A percentile compares a stretch with the other conserved stretches of the same genome.
Conservation (phyloP, 2,113 vertebrate species). For the Pseudorectes ferrugineus region DNA sequence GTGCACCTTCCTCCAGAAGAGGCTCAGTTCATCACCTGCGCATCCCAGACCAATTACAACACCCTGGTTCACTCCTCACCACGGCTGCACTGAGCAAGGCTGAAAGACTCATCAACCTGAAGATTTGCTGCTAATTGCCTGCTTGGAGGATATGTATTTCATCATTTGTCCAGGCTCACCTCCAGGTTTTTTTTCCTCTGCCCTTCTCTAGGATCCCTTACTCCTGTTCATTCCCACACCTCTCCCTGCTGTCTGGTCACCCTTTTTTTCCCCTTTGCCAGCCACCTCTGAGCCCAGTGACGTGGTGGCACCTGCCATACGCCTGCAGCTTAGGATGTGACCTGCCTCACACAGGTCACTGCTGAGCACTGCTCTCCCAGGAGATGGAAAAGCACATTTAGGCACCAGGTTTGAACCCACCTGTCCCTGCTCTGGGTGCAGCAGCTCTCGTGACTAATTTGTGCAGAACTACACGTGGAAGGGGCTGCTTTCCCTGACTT, state of each 20-base stretch:
- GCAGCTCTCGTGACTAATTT: background rate
- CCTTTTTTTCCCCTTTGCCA: background rate
- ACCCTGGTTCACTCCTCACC: background rate
- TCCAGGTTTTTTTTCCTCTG: background rate
- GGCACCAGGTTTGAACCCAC: background rate
- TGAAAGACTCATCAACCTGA: background rate
- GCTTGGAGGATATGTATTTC: background rate
- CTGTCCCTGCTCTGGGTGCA: background rate
- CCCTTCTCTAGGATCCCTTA: background rate
- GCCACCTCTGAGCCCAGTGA: background rate
- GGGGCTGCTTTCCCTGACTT: background rate
- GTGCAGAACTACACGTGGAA: background rate
- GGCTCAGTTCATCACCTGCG: background rate
- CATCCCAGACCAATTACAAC: background rate
- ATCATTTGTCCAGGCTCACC: background rate
- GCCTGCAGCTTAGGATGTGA: background rate
- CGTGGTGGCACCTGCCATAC: background rate
- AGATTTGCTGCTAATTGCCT: background rate
- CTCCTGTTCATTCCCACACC: background rate
- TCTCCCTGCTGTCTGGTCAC: background rate
- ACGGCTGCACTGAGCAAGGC: accelerated
- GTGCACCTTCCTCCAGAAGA: background rate
- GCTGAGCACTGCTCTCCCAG: background rate
- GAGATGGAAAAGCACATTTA: background rate
- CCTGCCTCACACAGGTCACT: background rate